Evolutionary conservation across 2,113 vertebrate genomes (phyloP), one percentile per base, ranked within the genome.

Genomic region (Corvus moneduloides): DNA sequence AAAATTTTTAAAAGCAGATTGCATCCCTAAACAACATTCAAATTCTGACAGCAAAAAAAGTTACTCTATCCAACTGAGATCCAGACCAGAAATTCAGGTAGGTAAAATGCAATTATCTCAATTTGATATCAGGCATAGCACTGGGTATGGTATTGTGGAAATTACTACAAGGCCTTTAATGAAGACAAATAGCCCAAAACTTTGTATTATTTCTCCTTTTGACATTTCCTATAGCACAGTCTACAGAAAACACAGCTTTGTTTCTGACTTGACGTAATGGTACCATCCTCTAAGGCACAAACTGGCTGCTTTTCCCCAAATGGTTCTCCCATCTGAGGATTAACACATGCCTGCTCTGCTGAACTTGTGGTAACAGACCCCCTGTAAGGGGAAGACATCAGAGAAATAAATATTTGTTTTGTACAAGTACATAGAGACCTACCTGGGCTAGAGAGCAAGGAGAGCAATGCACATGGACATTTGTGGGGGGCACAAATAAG

Each of bases 81-180:
- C 35, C 41, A 75, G 33, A 81, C 78, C 28, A 90, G 73, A 92
- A 87, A 73, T 79, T 86, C 58, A 92, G 46, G 26, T 90, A 75
- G 52, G 37, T 61, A 82, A 84, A 91, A 89, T 62, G 44, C n/a
- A 93, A 84, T 94, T 95, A 62, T 87, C 52, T 33, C 83, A 81
- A 79, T 89, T 78, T 90, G 68, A 95, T 92, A 72, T 33, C 20
- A 58, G 61, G 13, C 18, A 35, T 51, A 86, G 37, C 20, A 30
- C 11, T 22, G 16, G 9, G n/a, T 43, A 61, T 68, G 49, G 11
- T 64, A 56, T 51, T 81, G 39, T 84, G 76, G 87, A 87, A 93
- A 92, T 86, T 92, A 33, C 19, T 74, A 14, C 0, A 0, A 81
- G 61, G 24, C 33, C 39, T 89, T 78, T 64, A 82, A 68, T 46